Base-by-base conservation (phyloP, 2,888 invertebrate species). In the Erynnis tages region DNA sequence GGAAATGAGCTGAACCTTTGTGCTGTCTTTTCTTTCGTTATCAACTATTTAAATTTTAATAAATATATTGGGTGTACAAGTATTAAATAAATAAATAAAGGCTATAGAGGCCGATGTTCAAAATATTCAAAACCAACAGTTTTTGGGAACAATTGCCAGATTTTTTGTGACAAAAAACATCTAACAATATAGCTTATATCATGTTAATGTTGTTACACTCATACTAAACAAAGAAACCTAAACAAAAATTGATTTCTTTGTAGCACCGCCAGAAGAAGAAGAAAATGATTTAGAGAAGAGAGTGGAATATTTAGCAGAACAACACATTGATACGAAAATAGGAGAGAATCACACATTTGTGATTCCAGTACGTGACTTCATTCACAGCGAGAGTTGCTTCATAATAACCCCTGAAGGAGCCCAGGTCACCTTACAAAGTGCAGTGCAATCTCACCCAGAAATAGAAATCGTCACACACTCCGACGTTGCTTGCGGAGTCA, bases 351-450 rank as follows among this genome's bases (percentile, higher is more conserved):
- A 74, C 34, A 59, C 23, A 2, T 14, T 82, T n/a, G 55, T 46
- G 1, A 76, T 79, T 19, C 19, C 37, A 1, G 46, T 53, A 1
- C 47, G 25, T 7, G 7, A 17, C 1, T 62, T 64, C 32, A 52
- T 57, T 14, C 21, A 8, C 4, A 44, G 34, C n/a, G 71, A 80
- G 47, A 71, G 66, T 47, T 86, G 86, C 54, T 71, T 69, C 30
- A 38, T 86, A 27, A 56, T 66, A 19, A 73, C 74, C 2, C 82
- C 83, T 4, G 54, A 63, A 2, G 79, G 79, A 6, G 40, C 56
- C 16, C 69, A 71, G 43, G 70, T 74, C 53, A 57, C 60, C 5
- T 58, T 82, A 6, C 61, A 70, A 19, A 14, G 3, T 6, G 70
- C 71, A 2, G 35, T 16, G 8, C 67, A 75, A 37, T 57, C 68